Base-by-base conservation (phyloP, 2,888 invertebrate genomes). In the Rotaria magnacalcarata region DNA sequence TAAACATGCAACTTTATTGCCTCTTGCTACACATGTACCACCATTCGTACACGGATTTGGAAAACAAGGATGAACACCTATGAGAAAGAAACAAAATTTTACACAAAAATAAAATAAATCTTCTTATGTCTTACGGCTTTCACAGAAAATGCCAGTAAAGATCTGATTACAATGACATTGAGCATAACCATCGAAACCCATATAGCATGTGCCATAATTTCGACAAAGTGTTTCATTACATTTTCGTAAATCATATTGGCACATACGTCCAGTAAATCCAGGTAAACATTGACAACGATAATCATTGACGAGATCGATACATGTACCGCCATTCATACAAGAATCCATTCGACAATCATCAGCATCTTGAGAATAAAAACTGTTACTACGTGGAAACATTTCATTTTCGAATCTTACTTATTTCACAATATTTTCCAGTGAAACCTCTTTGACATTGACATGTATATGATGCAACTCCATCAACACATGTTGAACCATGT, bases 311-410 rank as follows among this genome's bases (percentile, higher is more conserved):
- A 85, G 67, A 52, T 86, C 85, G 14, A 86, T 58, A 75, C 86
- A 86, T 41, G 86, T 86, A 21, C 85, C 86, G n/a, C 85, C 85
- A 67, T 86, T 86, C 27, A 85, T 75, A 50, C 86, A 86, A 47
- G 84, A 85, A 85, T 86, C 85, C 8, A 54, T 85, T 47, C 52
- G 60, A 84, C n/a, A 75, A 52, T 86, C 54, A 60, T 41, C 50
- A 24, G 60, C 60, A 47, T 54, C 58, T 58, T n/a, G 11, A 8
- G 50, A 50, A 50, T 50, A 5, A 84, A 84, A 43, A 52, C 19
- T 27, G 24, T 27, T 84, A 4, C 24, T 8, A 11, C 16, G n/a
- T 52, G 24, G 19, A 52, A 52, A 11, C 52, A 52, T 14, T 14
- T 16, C 14, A 52, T 11, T 27, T 27, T 2, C 5, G 2, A 16